Base-by-base conservation (phyloP, 2,888 invertebrate species). In the Camptogramma bilineatum region DNA sequence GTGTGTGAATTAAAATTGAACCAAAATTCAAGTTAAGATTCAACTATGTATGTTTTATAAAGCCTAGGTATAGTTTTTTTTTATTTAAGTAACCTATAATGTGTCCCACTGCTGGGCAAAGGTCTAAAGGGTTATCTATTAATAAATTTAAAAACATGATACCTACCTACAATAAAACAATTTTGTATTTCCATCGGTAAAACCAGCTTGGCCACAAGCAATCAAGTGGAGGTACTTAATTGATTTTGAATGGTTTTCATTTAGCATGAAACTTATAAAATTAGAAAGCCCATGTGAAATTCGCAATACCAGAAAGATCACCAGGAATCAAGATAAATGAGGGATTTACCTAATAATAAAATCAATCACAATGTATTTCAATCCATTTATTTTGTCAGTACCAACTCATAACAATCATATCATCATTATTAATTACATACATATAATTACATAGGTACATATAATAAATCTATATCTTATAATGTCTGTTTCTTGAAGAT, bases 281-380 rank as follows among this genome's bases (percentile, higher is more conserved):
- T 44, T 46, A 28, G 24, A 44, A 42, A 53, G 52, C n/a, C 52
- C n/a, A 0, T 21, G n/a, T 42, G 7, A 42, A 24, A 16, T 52
- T 52, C 7, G 10, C 34, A 39, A 13, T 13, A 39, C 1, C 13
- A 21, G 21, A 21, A 19, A 21, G 48, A 19, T 42, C 13, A 42
- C 39, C 17, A 24, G 19, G 46, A 46, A 54, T 54, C 10, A 54
- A 54, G 16, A 54, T 46, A 28, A 46, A 54, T 54, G 28, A 3
- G 9, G 28, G 44, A 13, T 13, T 13, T 4, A 24, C 21, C n/a
- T n/a, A 8, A 8, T 28, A 21, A 24, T 17, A 21, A 16, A 44
- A 54, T 53, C 42, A 54, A 54, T 28, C 21, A 16, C 4, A 28
- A 28, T 28, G 44, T 24, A 9, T n/a, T 16, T 53, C 0, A 34